Percentiles rank a stretch among this genome's conserved stretches.
Evolutionary conservation across 2,888 invertebrate genomes (phyloP).

Genomic region (Mimumesa dahlbomi): DNA sequence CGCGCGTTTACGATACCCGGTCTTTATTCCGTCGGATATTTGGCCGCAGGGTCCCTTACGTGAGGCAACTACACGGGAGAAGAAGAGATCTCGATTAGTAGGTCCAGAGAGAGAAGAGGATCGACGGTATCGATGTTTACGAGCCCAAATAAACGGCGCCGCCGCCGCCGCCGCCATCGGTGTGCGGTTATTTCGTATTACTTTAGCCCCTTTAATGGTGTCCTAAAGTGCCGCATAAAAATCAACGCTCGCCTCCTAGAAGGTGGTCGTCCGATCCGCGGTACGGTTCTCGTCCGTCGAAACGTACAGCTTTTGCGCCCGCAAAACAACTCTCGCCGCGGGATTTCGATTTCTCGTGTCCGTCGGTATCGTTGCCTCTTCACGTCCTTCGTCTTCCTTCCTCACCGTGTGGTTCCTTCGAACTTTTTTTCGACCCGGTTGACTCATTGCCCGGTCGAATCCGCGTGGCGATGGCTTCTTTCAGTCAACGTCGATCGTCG

Average conservation of each 20-base stretch:
- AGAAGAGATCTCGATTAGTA: neutral
- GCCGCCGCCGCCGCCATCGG: constrained; percentile 57
- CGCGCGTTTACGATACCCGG: constrained; percentile 71
- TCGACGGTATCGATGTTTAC: constrained; percentile 75
- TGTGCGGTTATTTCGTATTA: constrained; percentile 76
- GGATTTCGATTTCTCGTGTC: constrained; percentile 57
- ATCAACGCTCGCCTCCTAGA: constrained; percentile 60
- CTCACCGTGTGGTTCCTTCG: neutral
- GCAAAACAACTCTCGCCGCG: constrained; percentile 63
- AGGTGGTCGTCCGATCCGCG: constrained; percentile 55
- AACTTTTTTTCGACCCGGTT: constrained; percentile 13
- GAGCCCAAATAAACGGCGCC: constrained; percentile 75
- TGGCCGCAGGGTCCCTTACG: constrained; percentile 53
- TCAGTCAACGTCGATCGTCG: neutral
- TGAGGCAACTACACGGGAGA: constrained; percentile 19
- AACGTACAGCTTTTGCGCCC: constrained; percentile 29
- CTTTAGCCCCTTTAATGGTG: constrained; percentile 75
- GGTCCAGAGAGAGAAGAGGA: constrained; percentile 25
- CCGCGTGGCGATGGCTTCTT: constrained; percentile 48
- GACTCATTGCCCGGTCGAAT: constrained; percentile 41
- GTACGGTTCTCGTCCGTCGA: neutral
- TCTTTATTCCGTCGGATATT: constrained; percentile 66
- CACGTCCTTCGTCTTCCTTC: constrained; percentile 17
- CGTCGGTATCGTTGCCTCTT: constrained; percentile 10
- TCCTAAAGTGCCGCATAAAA: constrained; percentile 77